These are phyloP conservation scores for Rotaria socialis DNA, from an alignment of 2,888 invertebrate genomes.

Conservation along the genomic window DNA sequence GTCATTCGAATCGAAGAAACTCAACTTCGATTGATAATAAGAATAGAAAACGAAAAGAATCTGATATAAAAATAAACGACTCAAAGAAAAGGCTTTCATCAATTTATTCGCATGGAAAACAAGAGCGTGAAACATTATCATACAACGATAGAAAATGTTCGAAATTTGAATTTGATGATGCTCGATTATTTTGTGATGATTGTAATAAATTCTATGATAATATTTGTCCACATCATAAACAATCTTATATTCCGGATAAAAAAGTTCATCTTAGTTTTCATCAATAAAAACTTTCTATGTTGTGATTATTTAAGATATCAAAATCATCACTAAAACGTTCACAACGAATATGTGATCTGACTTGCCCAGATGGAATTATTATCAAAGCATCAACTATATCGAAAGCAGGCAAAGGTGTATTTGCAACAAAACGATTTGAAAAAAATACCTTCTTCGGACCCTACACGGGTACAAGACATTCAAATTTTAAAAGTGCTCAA, in stretches of 20 bases:
- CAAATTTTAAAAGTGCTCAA: constrained; percentile 17
- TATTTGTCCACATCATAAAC: constrained; percentile 34
- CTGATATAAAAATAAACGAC: background rate
- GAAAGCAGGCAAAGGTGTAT: constrained; percentile 7
- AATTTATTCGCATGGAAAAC: background rate
- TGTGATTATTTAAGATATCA: background rate
- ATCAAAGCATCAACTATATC: background rate
- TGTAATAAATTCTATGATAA: constrained; percentile 14
- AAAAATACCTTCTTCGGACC: constrained; percentile 16
- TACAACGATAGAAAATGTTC: background rate
- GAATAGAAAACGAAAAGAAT: background rate
- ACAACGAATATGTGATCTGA: background rate
- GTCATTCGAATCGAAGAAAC: background rate
- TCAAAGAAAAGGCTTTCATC: background rate
- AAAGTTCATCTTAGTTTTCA: background rate
- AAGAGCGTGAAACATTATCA: background rate
- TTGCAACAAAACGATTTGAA: background rate
- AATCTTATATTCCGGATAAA: background rate
- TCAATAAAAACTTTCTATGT: background rate
- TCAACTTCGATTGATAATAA: background rate
- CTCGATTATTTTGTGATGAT: constrained; percentile 9
- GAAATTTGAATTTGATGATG: constrained; percentile 27
- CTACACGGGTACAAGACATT: background rate
- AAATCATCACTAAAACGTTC: background rate
- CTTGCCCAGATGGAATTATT: background rate